phyloP scores from a whole-genome alignment of 92 coral and sea anemone genomes.

The Paramuricea clavata region DNA sequence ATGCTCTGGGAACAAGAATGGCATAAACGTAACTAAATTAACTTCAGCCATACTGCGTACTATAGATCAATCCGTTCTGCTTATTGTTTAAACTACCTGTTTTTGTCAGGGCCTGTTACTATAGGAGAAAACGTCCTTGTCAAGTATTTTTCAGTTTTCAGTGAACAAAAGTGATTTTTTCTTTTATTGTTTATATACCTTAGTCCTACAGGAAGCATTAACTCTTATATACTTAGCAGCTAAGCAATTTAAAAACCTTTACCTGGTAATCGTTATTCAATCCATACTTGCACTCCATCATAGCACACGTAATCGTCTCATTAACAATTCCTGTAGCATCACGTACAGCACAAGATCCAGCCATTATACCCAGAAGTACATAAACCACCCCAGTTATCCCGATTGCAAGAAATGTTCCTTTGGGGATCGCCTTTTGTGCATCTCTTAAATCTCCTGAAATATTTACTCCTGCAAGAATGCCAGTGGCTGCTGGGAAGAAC shows the following conservation, averaged over 20 bases:
- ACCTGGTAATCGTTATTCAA: conserved; percentile 94
- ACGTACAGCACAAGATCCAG: conserved; percentile 83
- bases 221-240: too few species aligned
- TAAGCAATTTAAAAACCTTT: neutral
- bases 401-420: conserved; percentile 93
- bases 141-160: too few species aligned
- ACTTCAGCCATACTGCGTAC: too few species aligned
- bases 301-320: conserved; percentile 66
- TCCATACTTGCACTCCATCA: conserved; percentile 84
- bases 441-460: conserved; percentile 96
- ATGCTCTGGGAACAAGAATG: too few species aligned
- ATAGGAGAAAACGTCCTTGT: too few species aligned
- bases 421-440: conserved; percentile 97
- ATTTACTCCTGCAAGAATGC: conserved; percentile 98
- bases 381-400: conserved; percentile 88
- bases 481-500: conserved; percentile 99
- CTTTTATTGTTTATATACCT: too few species aligned
- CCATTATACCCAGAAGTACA: conserved; percentile 83
- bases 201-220: too few species aligned
- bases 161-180: too few species aligned
- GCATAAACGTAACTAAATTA: too few species aligned
- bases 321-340: conserved; percentile 88
- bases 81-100: too few species aligned
- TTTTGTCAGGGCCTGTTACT: too few species aligned
- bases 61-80: too few species aligned